A percentile compares a stretch with the other conserved stretches of the same genome.
Conservation (phyloP, 92 coral and sea anemone genomes). For the Epizoanthus illoricatus region DNA sequence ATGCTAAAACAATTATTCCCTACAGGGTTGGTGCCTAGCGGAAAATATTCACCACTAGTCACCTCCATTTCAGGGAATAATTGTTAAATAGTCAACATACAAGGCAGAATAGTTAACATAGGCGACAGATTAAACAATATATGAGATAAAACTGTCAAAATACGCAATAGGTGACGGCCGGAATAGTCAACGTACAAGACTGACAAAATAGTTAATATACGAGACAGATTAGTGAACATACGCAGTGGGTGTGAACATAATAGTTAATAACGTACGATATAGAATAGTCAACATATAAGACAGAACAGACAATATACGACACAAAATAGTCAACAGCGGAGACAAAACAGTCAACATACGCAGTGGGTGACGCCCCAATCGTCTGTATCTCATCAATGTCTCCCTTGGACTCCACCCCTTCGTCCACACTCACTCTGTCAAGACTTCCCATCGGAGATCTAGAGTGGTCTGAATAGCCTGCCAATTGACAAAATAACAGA, state of each 20-base stretch:
- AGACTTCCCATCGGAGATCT: slow-evolving; percentile 38
- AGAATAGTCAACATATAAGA: background rate
- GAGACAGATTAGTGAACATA: no score
- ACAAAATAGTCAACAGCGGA: background rate
- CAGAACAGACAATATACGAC: background rate
- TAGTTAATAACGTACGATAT: no score
- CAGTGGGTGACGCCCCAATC: slow-evolving; percentile 61
- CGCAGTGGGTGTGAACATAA: no score
- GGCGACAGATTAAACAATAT: no score
- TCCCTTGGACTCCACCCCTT: slow-evolving; percentile 63
- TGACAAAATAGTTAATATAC: background rate
- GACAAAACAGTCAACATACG: slow-evolving; percentile 48
- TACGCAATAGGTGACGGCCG: no score
- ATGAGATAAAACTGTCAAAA: no score
- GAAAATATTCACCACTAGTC: no score
- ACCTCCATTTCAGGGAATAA: no score
- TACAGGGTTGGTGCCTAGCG: no score
- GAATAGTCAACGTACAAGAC: background rate
- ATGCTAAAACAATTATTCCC: no score
- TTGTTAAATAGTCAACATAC: background rate
- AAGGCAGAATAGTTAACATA: background rate
- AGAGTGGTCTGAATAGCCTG: slow-evolving; percentile 27
- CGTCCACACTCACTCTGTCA: slow-evolving; percentile 65
- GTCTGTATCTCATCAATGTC: slow-evolving; percentile 51
- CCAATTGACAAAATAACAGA: background rate